phyloP scores from a whole-genome alignment of 2,888 invertebrate genomes.

The Phlogophora meticulosa region DNA sequence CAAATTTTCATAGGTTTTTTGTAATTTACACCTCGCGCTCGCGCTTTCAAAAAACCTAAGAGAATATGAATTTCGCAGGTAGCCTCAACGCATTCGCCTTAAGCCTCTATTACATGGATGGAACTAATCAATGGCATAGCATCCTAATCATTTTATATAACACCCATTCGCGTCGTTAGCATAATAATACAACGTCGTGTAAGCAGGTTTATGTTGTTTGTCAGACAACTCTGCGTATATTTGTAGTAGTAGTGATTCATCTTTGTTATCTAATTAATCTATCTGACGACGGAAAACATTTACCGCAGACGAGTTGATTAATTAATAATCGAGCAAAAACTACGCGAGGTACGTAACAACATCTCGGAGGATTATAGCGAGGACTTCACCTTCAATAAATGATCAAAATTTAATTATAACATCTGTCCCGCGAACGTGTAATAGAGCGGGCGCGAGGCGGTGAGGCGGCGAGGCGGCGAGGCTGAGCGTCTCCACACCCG shows the following conservation, averaged over 20 bases:
- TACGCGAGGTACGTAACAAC: conserved; percentile 33
- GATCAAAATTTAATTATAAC: conserved; percentile 38
- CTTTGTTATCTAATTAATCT: conserved; percentile 46
- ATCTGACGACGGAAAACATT: conserved; percentile 46
- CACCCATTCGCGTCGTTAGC: conserved; percentile 7
- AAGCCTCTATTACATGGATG: conserved; percentile 29
- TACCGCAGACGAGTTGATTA: conserved; percentile 36
- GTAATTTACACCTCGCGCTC: too few species aligned
- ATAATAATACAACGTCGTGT: conserved; percentile 27
- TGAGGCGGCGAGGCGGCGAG: conserved; percentile 11
- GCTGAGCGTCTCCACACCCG: conserved; percentile 44
- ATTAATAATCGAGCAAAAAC: conserved; percentile 54
- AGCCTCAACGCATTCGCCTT: too few species aligned
- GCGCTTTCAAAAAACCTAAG: too few species aligned
- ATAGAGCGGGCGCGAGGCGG: conserved; percentile 13
- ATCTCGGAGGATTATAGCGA: conserved; percentile 34
- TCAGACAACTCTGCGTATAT: conserved; percentile 24
- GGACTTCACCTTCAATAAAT: conserved; percentile 33
- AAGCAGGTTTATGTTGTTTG: conserved; percentile 43
- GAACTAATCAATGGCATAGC: conserved; percentile 33
- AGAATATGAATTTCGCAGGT: too few species aligned
- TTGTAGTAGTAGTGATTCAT: conserved; percentile 51
- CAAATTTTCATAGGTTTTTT: too few species aligned
- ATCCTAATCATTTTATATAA: conserved; percentile 42
- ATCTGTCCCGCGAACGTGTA: conserved; percentile 35